A percentile compares a stretch with the other conserved stretches of the same genome.
phyloP scores from a whole-genome alignment of 1,140 invertebrate genomes.

The Pentalonia nigronervosa region DNA sequence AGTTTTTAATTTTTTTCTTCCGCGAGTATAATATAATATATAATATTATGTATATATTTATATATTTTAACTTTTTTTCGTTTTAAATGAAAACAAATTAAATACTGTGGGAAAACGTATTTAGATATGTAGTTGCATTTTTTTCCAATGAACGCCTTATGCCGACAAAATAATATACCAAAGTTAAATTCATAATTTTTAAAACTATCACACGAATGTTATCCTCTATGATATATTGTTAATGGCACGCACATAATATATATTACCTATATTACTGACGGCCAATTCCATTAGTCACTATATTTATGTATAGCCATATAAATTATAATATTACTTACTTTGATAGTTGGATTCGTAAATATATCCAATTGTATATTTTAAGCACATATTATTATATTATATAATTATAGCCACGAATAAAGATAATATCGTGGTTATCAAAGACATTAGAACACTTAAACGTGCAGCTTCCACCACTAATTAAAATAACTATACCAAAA shows the following conservation, averaged over 20 bases:
- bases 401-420: too few species aligned
- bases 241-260: not conserved
- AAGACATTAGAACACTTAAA: too few species aligned
- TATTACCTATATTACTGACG: not conserved
- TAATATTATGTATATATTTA: too few species aligned
- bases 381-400: not conserved
- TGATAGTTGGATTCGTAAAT: not conserved
- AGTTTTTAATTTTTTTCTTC: constrained; percentile 10
- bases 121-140: not conserved
- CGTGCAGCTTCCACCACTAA: too few species aligned
- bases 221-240: not conserved
- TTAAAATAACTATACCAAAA: too few species aligned
- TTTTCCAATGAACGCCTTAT: not conserved
- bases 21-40: not conserved
- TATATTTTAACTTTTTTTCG: not conserved
- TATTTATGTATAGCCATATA: too few species aligned
- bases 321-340: not conserved
- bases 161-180: not conserved
- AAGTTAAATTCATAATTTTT: not conserved
- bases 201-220: not conserved
- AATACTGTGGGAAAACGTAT: constrained; percentile 33
- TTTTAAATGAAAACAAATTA: constrained; percentile 11
- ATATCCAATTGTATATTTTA: not conserved
- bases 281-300: not conserved
- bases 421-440: too few species aligned